A percentile compares a stretch with the other conserved stretches of the same genome.
Conservation (phyloP, 2,113 vertebrate genomes). For the Daphoenositta chrysoptera region DNA sequence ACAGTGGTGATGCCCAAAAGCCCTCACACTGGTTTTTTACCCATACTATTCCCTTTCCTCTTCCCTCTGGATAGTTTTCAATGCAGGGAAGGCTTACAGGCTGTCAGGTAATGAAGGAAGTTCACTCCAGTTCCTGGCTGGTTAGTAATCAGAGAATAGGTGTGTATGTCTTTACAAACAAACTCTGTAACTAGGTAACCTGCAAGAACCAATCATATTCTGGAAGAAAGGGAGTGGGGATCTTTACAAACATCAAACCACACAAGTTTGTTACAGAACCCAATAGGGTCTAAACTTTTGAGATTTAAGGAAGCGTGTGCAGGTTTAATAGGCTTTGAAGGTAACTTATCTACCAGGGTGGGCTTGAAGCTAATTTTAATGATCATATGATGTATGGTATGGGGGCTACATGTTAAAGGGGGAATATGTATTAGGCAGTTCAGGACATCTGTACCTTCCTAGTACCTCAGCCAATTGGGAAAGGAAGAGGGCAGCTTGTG, state of each 20-base stretch:
- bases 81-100: neutral
- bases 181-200: neutral
- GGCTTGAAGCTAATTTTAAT: neutral
- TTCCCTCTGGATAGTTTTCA: neutral
- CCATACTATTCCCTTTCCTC: accelerated
- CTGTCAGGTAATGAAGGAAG: neutral
- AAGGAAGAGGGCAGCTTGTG: neutral
- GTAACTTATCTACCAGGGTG: neutral
- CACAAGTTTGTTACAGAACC: neutral
- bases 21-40: accelerated
- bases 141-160: neutral
- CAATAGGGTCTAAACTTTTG: neutral
- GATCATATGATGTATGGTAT: accelerated
- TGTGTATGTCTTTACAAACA: neutral
- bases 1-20: neutral
- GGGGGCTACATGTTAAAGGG: neutral
- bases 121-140: neutral
- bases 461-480: neutral
- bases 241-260: accelerated
- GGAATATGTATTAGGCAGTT: neutral
- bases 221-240: neutral
- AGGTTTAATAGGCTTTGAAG: neutral
- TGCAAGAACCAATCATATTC: no score
- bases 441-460: neutral
- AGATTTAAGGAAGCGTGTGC: neutral